Percentiles rank a stretch among this genome's conserved stretches.
These are phyloP conservation scores for Cryptomyrus ogoouensis DNA, from an alignment of 2,113 vertebrate genomes.

Conservation along the genomic window DNA sequence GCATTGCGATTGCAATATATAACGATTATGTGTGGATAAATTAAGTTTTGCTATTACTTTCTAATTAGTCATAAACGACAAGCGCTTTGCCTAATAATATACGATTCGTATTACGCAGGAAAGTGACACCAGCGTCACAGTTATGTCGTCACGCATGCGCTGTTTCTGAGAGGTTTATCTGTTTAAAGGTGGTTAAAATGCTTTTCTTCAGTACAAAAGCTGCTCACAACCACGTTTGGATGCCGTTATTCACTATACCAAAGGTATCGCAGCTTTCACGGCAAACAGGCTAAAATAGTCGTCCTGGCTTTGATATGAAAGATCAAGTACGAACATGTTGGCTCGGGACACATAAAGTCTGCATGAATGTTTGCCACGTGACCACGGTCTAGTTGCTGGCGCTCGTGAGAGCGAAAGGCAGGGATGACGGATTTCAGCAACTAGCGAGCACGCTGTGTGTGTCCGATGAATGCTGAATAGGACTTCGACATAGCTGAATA, in stretches of 20 bases:
- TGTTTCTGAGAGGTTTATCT: background rate
- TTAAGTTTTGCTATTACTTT: background rate
- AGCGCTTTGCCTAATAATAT: background rate
- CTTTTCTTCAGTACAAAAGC: background rate
- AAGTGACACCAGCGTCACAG: background rate
- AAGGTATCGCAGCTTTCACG: background rate
- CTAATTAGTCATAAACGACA: background rate
- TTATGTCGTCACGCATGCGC: constrained; percentile 3
- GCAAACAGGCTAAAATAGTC: background rate
- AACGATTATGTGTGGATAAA: background rate
- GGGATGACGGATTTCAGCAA: background rate
- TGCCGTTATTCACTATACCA: background rate
- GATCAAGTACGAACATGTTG: background rate
- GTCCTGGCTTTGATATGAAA: background rate
- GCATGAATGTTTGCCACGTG: constrained; percentile 18
- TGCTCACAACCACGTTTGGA: background rate
- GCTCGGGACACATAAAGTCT: background rate
- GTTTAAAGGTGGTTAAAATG: background rate
- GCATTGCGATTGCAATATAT: background rate
- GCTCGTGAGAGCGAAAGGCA: background rate
- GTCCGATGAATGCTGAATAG: background rate
- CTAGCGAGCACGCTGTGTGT: background rate
- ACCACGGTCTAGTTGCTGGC: constrained; percentile 11
- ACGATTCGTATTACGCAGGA: background rate
- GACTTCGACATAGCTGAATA: background rate